A percentile compares a stretch with the other conserved stretches of the same genome.
These are phyloP conservation scores for Gortyna flavago DNA, from an alignment of 2,888 invertebrate genomes.

Conservation along the genomic window DNA sequence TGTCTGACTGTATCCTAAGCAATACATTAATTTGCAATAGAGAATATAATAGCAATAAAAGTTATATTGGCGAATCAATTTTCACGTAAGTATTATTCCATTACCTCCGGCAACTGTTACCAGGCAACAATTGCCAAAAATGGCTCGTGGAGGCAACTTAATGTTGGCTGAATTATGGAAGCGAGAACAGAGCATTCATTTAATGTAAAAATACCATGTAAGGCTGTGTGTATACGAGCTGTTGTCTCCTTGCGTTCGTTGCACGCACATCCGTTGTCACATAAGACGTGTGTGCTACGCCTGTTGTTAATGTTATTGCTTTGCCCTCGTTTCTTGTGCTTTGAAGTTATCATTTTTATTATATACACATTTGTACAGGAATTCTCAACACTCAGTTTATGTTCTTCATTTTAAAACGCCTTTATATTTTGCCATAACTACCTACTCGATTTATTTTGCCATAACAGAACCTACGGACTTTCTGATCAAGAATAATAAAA, in stretches of 20 bases:
- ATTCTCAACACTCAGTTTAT: neutral
- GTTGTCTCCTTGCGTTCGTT: constrained; percentile 34
- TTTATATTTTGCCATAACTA: neutral
- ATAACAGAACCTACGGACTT: neutral
- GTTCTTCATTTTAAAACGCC: neutral
- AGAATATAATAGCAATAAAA: neutral
- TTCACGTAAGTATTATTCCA: neutral
- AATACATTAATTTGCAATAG: neutral
- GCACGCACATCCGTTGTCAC: constrained; percentile 61
- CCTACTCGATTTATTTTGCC: neutral
- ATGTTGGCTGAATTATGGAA: constrained; percentile 30
- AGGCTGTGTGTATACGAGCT: neutral
- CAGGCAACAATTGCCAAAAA: neutral
- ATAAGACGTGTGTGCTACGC: constrained; percentile 52
- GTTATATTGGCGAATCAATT: neutral
- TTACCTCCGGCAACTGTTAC: neutral
- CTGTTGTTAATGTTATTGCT: constrained; percentile 48
- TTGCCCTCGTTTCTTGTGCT: constrained; percentile 28
- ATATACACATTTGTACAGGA: neutral
- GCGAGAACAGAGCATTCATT: constrained; percentile 51
- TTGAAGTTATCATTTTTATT: constrained; percentile 10
- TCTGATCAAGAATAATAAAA: constrained; percentile 28
- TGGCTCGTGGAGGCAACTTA: neutral
- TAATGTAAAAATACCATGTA: constrained; percentile 46
- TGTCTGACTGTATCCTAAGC: neutral